phyloP scores from a whole-genome alignment of 2,888 invertebrate species.

The Lasioglossum lativentre region DNA sequence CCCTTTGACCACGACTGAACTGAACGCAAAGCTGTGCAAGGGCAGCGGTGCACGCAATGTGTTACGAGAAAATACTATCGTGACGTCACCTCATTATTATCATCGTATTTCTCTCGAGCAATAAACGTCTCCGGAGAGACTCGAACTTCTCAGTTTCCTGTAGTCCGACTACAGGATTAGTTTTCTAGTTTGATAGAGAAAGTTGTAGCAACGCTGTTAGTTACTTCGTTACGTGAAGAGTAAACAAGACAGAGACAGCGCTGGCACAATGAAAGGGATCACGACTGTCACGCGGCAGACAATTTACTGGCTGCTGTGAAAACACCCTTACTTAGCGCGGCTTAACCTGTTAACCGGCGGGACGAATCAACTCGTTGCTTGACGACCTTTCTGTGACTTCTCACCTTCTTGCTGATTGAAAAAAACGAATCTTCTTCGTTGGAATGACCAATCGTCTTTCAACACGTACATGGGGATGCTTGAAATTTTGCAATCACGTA shows the following conservation, averaged over 20 bases:
- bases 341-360: slow-evolving; percentile 1
- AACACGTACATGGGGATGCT: neutral
- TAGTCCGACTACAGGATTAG: neutral
- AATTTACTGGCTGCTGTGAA: slow-evolving; percentile 2
- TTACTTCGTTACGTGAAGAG: neutral
- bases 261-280: neutral
- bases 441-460: neutral
- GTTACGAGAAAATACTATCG: neutral
- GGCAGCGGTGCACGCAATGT: neutral
- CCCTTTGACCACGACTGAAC: neutral
- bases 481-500: neutral
- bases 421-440: neutral
- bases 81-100: neutral
- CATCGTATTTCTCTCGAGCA: neutral
- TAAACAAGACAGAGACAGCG: neutral
- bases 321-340: neutral
- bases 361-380: neutral
- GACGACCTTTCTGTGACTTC: neutral
- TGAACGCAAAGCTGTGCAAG: neutral
- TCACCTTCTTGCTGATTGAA: neutral
- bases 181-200: neutral
- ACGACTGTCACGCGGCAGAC: neutral
- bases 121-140: neutral
- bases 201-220: neutral
- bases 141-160: neutral